Base-by-base conservation (phyloP, 2,797 vertebrate genomes). In the Amphiprion clarkii region DNA sequence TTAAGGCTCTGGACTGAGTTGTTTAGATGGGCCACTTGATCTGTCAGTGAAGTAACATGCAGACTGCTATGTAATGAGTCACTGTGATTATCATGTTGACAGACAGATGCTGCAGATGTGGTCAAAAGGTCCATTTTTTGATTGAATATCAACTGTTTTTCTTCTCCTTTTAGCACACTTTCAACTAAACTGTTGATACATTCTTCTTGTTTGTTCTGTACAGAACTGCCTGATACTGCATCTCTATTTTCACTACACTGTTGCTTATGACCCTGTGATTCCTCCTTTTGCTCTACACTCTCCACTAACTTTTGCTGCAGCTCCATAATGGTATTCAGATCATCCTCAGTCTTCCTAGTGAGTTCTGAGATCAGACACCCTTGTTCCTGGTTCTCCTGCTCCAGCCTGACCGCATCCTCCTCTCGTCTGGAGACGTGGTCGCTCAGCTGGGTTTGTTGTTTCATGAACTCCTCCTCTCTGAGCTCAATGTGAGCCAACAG, bases 331-430 rank as follows among this genome's bases (percentile, higher is more conserved):
- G 66, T 82, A 16, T 91, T 93, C 44, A 92, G 90, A 74, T 81
- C 87, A 0, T 87, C 58, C 23, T 91, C 80, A 0, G 90, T 89
- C 82, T 93, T 92, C 57, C 66, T 79, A 49, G 89, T 93, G 25
- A 95, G 89, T 29, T 93, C 90, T 49, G 27, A 61, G 67, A 95
- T 75, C 58, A 90, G 72, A 61, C 74, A 67, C 25, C 60, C 79
- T 13, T 90, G 92, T 39, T 88, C 91, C 69, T 85, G 64, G 55
- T 87, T 93, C 61, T 95, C 93, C 58, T 88, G 69, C 5, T 86
- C 80, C 54, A 91, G 54, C 0, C 19, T 2, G 42, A 46, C 61
- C 56, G 52, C 21, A 11, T 86, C 79, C 27, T 70, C 72, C 71
- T 93, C 83, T 5, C 89, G 68, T 33, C 64, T 54, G 17, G 73